Evolutionary conservation across 1,140 invertebrate genomes (phyloP), one percentile per base, ranked within the genome.

Genomic region (Acyrthosiphon pisum): DNA sequence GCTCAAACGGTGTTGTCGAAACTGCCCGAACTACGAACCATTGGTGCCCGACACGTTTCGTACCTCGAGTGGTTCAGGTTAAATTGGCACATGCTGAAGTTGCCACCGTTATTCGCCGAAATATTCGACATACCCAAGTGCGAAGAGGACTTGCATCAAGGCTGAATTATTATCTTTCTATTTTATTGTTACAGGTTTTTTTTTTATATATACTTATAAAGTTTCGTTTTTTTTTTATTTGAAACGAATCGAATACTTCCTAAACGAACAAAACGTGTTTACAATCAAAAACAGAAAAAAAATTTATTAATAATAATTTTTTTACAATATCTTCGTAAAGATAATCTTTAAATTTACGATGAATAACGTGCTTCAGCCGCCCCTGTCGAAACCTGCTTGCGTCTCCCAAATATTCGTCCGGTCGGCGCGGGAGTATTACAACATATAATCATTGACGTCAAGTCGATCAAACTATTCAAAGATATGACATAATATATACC

Each of bases 51-150:
- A 94, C 98, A 99, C 95, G 96, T 97, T 94, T 97, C 97, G 94
- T 97, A 98, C 94, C 96, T 99, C 94, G 97, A 98, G 94, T 99
- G 98, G 98, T 99, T 98, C 95, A 96, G 98, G 94, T 95, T 96
- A 93, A 97, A 99, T 95, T 99, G 98, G 98, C 96, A 96, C 93
- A 97, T 97, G 94, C 96, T 99, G 60, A 96, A 97, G 94, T 96
- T 99, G 94, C 98, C 98, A 56, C 98, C 98, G 3, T 96, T 99
- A 68, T 99, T 99, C 95, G 98, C 98, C 46, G 99, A 99, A 95
- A 99, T 99, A 94, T 99, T 99, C 95, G 99, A 99, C 96, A 99
- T 99, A 96, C 98, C 98, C 88, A 99, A 98, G 95, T 97, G 97
- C 94, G 97, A 98, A 94, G 97, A 98, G 94, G 97, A 97, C 95